Conservation (phyloP, 2,797 vertebrate genomes). For the Huso huso region DNA sequence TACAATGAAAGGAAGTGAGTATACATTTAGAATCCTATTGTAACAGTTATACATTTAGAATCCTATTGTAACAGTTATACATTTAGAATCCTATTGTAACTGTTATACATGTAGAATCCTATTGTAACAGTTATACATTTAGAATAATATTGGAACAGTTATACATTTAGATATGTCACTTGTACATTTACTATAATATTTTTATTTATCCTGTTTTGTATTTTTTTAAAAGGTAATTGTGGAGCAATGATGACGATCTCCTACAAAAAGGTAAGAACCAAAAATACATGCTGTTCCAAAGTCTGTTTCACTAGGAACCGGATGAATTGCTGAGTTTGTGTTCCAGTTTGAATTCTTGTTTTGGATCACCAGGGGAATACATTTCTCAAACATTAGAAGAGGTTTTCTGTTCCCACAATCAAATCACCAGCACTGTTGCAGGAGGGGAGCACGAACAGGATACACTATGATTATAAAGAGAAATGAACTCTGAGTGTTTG, state of each 20-base stretch:
- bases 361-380: no score
- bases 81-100: no score
- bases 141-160: no score
- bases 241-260: slow-evolving; percentile 67
- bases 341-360: neutral
- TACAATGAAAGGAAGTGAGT: slow-evolving; percentile 35
- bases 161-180: neutral
- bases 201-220: neutral
- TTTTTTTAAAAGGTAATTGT: slow-evolving; percentile 45
- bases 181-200: neutral
- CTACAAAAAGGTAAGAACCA: slow-evolving; percentile 70
- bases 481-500: neutral
- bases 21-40: neutral
- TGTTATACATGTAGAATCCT: no score
- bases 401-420: neutral
- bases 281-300: neutral
- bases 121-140: no score
- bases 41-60: no score
- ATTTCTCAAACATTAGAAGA: neutral
- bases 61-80: no score
- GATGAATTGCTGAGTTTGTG: neutral
- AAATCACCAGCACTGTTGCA: neutral
- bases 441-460: neutral
- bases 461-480: neutral
- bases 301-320: neutral